These are phyloP conservation scores for Lepidocolaptes lacrymiger DNA, from an alignment of 2,797 vertebrate genomes.

Conservation along the genomic window DNA sequence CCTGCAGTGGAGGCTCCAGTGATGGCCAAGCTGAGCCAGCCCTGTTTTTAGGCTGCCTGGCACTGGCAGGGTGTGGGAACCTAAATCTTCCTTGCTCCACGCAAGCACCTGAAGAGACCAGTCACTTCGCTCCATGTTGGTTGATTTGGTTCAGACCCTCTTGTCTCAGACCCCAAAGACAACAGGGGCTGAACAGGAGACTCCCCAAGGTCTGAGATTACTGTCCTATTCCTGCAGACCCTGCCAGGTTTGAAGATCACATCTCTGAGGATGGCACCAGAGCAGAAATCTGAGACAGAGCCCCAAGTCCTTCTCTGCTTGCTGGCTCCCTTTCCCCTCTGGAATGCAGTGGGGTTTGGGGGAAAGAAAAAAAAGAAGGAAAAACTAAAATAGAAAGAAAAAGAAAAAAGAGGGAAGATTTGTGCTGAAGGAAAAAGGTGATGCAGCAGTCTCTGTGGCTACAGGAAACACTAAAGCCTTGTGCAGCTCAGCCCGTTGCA, in stretches of 20 bases:
- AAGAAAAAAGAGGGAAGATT: fast-evolving
- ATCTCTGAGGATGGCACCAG: neutral
- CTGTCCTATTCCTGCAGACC: neutral
- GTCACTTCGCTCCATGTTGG: neutral
- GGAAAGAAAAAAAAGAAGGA: fast-evolving
- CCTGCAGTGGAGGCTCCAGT: neutral
- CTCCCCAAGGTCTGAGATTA: neutral
- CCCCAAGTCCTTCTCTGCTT: neutral
- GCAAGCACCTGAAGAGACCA: neutral
- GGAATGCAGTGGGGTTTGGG: neutral
- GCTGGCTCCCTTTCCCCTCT: neutral
- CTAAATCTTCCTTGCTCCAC: neutral
- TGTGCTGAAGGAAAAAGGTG: neutral
- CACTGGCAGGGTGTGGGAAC: neutral
- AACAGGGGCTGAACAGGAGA: neutral
- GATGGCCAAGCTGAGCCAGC: neutral
- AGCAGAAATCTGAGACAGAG: neutral
- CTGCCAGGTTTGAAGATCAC: neutral
- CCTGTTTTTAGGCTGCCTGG: neutral
- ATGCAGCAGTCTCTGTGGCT: neutral
- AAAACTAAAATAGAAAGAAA: no score
- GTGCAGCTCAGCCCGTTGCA: neutral
- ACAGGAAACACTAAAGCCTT: slow-evolving; percentile 21
- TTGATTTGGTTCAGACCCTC: neutral
- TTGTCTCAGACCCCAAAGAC: neutral